Base-by-base conservation (phyloP, 1,140 invertebrate genomes). In the Oncopeltus fasciatus region DNA sequence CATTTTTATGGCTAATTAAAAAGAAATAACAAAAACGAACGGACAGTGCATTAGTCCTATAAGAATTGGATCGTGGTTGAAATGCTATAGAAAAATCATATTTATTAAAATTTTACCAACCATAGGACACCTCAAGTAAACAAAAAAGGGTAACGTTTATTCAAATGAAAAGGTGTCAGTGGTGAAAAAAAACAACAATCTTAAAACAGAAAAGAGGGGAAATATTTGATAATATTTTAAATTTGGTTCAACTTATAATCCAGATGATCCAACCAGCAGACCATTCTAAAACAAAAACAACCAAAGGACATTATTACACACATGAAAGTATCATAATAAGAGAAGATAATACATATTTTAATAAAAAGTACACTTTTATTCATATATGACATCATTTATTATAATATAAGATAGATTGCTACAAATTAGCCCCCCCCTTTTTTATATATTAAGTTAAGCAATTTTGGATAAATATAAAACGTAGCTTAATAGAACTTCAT, bases 1-100 rank as follows among this genome's bases (percentile, higher is more conserved):
- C 49, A 14, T 53, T 53, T 24, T 53, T 53, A 53, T 53, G 49
- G 49, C 49, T 53, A 53, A 16, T n/a, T 24, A 53, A 24, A 26
- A 18, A 2, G 1, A 49, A 53, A 21, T 53, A 53, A 53, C 21
- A 24, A 8, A 21, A 53, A 24, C 21, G 1, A 53, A 27, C 24
- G 18, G 18, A 24, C 16, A 11, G 16, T 24, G 18, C 21, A 53
- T n/a, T n/a, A n/a, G n/a, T n/a, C n/a, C n/a, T n/a, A n/a, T n/a
- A n/a, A n/a, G n/a, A n/a, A n/a, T n/a, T n/a, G n/a, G n/a, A 53
- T 53, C 21, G 21, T 16, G 26, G 26, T 24, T 53, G 14, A 26
- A 53, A 27, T 11, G 16, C 16, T 24, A 53, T 24, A 24, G 26
- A 18, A 24, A 53, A 47, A 53, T 24, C 26, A 26, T 2, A 14